phyloP scores from a whole-genome alignment of 2,888 invertebrate species.

The Eupithecia inturbata region DNA sequence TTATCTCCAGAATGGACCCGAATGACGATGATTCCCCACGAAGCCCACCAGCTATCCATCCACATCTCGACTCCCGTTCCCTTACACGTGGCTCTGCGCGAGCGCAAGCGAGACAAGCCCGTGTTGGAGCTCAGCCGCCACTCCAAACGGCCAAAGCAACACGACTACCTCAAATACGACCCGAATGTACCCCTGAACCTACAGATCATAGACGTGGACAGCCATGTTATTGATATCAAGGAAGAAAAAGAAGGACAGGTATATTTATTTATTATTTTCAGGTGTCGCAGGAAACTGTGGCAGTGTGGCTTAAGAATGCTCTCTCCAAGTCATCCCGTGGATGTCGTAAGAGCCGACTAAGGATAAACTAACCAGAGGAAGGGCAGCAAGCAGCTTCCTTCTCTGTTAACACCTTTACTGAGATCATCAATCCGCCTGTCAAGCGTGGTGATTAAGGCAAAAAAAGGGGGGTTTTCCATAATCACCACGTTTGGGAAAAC shows the following conservation, averaged over 20 bases:
- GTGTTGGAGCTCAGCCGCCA: slow-evolving; percentile 70
- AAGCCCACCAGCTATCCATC: slow-evolving; percentile 70
- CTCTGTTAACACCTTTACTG: background rate
- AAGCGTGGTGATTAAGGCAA: background rate
- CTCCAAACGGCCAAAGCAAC: slow-evolving; percentile 62
- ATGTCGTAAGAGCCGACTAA: background rate
- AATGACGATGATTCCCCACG: slow-evolving; percentile 72
- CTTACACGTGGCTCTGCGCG: slow-evolving; percentile 68
- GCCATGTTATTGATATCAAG: slow-evolving; percentile 73
- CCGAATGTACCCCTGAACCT: slow-evolving; percentile 75
- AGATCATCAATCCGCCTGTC: background rate
- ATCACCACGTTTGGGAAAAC: no score
- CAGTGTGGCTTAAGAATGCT: background rate
- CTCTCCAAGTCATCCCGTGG: background rate
- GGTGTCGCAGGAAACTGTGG: background rate
- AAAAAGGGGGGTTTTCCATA: background rate
- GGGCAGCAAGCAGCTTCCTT: background rate
- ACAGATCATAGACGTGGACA: slow-evolving; percentile 76
- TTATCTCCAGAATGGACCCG: slow-evolving; percentile 69
- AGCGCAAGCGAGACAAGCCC: slow-evolving; percentile 69
- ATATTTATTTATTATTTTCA: background rate
- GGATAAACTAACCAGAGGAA: background rate
- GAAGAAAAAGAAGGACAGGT: slow-evolving; percentile 67
- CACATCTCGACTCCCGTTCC: slow-evolving; percentile 68
- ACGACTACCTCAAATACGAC: slow-evolving; percentile 76